Evolutionary conservation across 2,888 invertebrate genomes (phyloP), one percentile per base, ranked within the genome.

Genomic region (Andrena chrysosceles): DNA sequence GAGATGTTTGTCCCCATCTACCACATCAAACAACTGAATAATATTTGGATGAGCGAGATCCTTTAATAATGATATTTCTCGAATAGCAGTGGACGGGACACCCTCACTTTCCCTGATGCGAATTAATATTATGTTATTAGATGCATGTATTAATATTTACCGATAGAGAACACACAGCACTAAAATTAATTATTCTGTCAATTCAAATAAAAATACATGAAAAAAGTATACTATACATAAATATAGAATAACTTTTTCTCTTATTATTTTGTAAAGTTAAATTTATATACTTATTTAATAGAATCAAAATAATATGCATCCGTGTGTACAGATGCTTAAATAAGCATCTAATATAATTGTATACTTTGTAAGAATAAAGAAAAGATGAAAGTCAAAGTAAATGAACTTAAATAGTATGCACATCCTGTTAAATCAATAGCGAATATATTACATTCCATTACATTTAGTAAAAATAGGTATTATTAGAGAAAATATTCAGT

Each of bases 61-160:
- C 92, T 98, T 98, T 75, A 99, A 95, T 75, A 99, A 95, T 0
- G 98, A 98, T 91, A 99, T 99, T 95, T 99, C 99, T 77, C 99
- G 95, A 84, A 99, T 97, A 4, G 99, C 99, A 31, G 99, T 99
- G 33, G 99, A 99, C 23, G 99, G 99, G 26, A 99, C 98, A 26
- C 99, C 99, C 94, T 99, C 99, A 0, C 97, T 97, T 94, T 99
- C 99, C 91, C 98, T 98, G 93, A 83, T 89, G 70, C 35, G 87
- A 83, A 87, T 79, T 29, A 71, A 64, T 42, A 70, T 67, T 70
- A 64, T 23, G 48, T 66, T 56, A 76, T 81, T 87, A 85, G 62
- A 71, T 2, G 49, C 54, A 74, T 59, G 64, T 63, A 7, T 66
- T 35, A 7, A 35, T 13, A 49, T 29, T 10, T 1, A 8, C 20